Base-by-base conservation (phyloP, 2,113 vertebrate species). In the Salvelinus sp. region DNA sequence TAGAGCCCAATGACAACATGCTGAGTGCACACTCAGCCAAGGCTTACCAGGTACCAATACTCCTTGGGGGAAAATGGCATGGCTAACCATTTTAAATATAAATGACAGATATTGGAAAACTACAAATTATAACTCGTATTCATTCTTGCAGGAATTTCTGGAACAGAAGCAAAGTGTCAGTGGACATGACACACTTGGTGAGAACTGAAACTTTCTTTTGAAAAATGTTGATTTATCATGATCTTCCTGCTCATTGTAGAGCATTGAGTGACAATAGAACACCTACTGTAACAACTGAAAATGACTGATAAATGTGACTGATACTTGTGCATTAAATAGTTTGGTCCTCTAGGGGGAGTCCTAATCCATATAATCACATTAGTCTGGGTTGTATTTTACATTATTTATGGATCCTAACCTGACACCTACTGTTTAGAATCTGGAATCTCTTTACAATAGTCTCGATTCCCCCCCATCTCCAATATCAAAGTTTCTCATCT, bases 161-260 rank as follows among this genome's bases (percentile, higher is more conserved):
- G 68, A 83, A 79, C 88, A 85, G 14, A 60, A 70, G 60, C 78
- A 74, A 63, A 28, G 3, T 2, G 18, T 72, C 44, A 62, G 68
- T 75, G 79, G 84, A 28, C 75, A 80, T 73, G 80, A 86, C 76
- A 90, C 81, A 25, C 75, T 90, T 76, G 72, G 85, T 90, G 81
- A 78, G 83, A 71, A 23, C 48, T 58, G n/a, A 69, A 50, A 38
- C 13, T 28, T 22, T 12, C 1, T 22, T 27, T 23, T 27, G 1
- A 7, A 9, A 38, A 9, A 9, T 9, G 7, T 38, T 38, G 6
- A 38, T 38, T 38, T 38, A 38, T 38, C 38, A 38, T 38, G 38
- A 38, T 38, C 38, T 38, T 38, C 38, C 38, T 38, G 38, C 38
- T 38, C 38, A 38, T 38, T 38, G 38, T 38, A 38, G 38, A 38